These are phyloP conservation scores for Phyto melanocephala DNA, from an alignment of 2,888 invertebrate genomes.

Conservation along the genomic window DNA sequence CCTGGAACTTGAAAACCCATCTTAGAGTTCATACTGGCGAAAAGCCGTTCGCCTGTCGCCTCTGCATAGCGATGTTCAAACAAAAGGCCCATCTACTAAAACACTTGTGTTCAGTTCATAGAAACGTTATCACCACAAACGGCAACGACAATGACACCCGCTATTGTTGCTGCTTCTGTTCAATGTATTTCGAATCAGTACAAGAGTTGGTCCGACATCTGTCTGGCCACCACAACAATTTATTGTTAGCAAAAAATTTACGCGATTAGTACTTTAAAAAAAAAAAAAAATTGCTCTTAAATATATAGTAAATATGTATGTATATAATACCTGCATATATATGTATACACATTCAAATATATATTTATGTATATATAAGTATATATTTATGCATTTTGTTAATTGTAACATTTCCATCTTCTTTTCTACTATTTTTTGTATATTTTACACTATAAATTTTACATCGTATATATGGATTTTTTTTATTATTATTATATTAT, in stretches of 20 bases:
- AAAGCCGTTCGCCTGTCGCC: conserved; percentile 92
- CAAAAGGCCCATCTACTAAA: conserved; percentile 93
- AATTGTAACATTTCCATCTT: conserved; percentile 64
- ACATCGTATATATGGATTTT: conserved; percentile 57
- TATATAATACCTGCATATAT: conserved; percentile 23
- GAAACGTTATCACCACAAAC: conserved; percentile 87
- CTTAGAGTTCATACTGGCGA: conserved; percentile 92
- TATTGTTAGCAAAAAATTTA: conserved; percentile 91
- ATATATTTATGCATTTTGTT: conserved; percentile 65
- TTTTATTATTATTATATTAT: conserved; percentile 43
- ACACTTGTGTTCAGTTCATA: conserved; percentile 92
- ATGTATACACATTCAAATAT: conserved; percentile 30
- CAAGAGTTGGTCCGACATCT: conserved; percentile 92
- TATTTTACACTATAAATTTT: conserved; percentile 60
- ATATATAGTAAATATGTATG: conserved; percentile 15
- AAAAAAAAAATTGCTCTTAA: conserved; percentile 28
- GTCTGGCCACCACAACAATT: conserved; percentile 92
- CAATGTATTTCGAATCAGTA: conserved; percentile 90
- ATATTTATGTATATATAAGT: neutral
- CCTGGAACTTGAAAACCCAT: conserved; percentile 94
- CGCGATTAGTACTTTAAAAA: conserved; percentile 81
- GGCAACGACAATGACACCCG: conserved; percentile 88
- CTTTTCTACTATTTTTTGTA: conserved; percentile 52
- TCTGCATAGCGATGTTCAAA: conserved; percentile 95
- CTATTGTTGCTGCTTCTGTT: conserved; percentile 93